Conservation (phyloP, 2,113 vertebrate species). For the Cephalopholis sonnerati region DNA sequence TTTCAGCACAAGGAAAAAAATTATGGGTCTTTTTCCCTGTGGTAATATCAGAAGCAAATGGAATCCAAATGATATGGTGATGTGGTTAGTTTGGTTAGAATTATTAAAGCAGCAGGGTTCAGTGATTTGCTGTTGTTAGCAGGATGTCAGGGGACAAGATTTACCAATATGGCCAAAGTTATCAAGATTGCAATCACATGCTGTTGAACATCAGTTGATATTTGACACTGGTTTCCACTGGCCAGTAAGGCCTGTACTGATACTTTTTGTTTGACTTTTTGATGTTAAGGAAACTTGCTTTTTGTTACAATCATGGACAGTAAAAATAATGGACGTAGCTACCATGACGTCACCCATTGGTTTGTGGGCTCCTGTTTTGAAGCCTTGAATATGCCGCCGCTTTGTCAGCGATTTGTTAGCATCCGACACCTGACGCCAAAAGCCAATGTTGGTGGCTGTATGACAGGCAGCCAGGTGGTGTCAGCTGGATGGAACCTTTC, state of each 20-base stretch:
- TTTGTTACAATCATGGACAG: not conserved
- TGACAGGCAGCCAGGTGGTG: too few relatives aligned
- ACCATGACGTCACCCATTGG: too few relatives aligned
- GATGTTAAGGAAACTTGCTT: not conserved
- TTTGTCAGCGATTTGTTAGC: too few relatives aligned
- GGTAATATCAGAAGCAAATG: constrained; percentile 12
- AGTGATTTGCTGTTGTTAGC: not conserved
- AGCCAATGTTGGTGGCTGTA: too few relatives aligned
- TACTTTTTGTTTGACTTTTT: not conserved
- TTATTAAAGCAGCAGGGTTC: constrained; percentile 18
- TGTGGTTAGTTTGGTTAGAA: constrained; percentile 20
- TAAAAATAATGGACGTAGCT: too few relatives aligned
- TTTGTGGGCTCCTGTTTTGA: too few relatives aligned
- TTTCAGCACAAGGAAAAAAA: constrained; percentile 26
- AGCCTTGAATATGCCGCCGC: too few relatives aligned
- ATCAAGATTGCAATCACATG: not conserved
- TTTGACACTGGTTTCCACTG: not conserved
- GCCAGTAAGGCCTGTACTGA: not conserved
- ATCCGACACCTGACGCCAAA: too few relatives aligned
- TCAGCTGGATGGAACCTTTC: too few relatives aligned
- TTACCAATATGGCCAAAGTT: not conserved
- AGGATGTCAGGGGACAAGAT: not conserved
- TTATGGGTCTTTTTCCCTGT: constrained; percentile 7
- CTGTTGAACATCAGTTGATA: not conserved
- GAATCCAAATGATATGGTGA: constrained; percentile 5